A percentile compares a stretch with the other conserved stretches of the same genome.
These are phyloP conservation scores for Lycaon pictus DNA, from an alignment of 2,113 vertebrate genomes.

Conservation along the genomic window DNA sequence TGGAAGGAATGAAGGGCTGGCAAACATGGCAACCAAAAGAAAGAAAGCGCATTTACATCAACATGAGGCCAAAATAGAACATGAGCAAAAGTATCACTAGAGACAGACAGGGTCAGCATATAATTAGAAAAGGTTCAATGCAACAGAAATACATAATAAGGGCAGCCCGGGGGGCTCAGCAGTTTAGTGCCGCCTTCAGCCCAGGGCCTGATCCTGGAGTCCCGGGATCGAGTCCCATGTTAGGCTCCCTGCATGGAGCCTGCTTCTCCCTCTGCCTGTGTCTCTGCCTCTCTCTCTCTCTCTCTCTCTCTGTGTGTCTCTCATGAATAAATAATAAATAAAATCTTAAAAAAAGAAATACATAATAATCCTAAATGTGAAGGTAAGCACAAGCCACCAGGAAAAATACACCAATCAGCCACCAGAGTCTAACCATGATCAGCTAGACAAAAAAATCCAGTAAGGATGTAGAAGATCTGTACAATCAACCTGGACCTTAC, in stretches of 20 bases:
- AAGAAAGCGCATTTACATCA: rapidly evolving
- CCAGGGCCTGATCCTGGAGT: too few species aligned
- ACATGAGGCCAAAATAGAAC: not conserved
- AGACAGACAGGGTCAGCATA: not conserved
- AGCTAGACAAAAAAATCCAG: not conserved
- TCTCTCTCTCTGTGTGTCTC: too few species aligned
- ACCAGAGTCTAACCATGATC: not conserved
- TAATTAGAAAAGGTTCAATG: not conserved
- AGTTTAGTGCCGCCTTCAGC: too few species aligned
- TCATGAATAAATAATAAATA: too few species aligned
- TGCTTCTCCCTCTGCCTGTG: too few species aligned
- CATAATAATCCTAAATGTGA: rapidly evolving
- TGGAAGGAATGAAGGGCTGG: not conserved
- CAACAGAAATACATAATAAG: too few species aligned
- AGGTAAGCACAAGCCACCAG: rapidly evolving
- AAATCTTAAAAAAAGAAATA: too few species aligned
- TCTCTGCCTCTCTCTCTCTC: too few species aligned
- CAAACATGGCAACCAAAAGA: rapidly evolving
- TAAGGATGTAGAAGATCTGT: too few species aligned
- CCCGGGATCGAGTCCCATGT: too few species aligned
- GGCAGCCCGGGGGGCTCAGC: too few species aligned
- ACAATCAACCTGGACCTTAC: not conserved
- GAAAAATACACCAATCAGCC: not conserved
- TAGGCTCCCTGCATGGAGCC: too few species aligned
- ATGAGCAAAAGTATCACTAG: not conserved